Percentiles rank a stretch among this genome's conserved stretches.
phyloP scores from a whole-genome alignment of 2,797 vertebrate genomes.

The Epinephelus coioides region DNA sequence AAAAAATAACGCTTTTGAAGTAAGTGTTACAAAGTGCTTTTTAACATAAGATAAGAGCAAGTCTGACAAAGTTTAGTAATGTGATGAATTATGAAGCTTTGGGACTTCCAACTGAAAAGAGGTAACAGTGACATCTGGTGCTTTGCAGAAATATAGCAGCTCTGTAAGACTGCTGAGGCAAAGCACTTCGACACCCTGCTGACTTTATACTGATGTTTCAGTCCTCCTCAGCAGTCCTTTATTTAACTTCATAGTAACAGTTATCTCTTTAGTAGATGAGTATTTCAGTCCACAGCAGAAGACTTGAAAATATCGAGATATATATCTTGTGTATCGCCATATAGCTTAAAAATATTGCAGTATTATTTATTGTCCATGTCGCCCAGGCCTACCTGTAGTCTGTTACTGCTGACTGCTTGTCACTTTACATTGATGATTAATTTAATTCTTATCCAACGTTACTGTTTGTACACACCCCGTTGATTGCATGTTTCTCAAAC shows the following conservation, averaged over 20 bases:
- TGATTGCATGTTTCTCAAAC: not conserved
- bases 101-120: not conserved
- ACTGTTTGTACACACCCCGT: not conserved
- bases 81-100: not conserved
- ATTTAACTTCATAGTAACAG: too few species aligned
- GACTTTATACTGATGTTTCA: not conserved
- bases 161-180: not conserved
- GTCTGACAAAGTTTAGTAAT: not conserved
- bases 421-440: not conserved
- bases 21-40: too few species aligned
- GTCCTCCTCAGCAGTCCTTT: not conserved
- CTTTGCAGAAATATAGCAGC: not conserved
- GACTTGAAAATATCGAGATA: too few species aligned
- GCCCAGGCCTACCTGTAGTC: too few species aligned
- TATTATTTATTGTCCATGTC: too few species aligned
- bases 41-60: too few species aligned
- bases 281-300: too few species aligned
- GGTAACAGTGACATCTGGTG: constrained; percentile 17
- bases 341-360: too few species aligned
- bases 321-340: too few species aligned
- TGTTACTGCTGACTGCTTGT: not conserved
- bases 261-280: too few species aligned
- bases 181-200: too few species aligned
- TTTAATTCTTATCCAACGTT: not conserved
- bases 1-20: too few species aligned